Evolutionary conservation across 2,797 vertebrate species (phyloP), one percentile per base, ranked within the genome.

Genomic region (Enteromius mattozi): DNA sequence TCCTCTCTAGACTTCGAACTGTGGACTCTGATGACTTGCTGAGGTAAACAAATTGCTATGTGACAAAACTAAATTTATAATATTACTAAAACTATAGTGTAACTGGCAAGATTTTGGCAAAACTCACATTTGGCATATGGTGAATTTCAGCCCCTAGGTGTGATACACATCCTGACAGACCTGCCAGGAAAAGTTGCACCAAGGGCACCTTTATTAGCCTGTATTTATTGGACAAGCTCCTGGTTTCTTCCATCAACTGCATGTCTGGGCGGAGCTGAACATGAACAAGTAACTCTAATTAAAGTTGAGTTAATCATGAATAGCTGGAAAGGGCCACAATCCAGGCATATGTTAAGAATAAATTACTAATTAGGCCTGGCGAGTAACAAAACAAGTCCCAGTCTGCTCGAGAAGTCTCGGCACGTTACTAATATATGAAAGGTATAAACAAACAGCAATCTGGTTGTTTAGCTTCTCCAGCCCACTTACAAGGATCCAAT

Each of bases 371-470:
- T 96, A 95, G 93, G 92, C 90, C 91, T 88, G 86, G 93, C 92
- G 89, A 93, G 91, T 93, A 86, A 92, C 88, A 92, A 95, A 92
- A 94, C 93, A 92, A 93, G 92, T 93, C 94, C 94, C 94, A 93
- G 94, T 93, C 94, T 95, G 94, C 93, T 95, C 94, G 91, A 93
- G 93, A 92, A 96, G 93, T 96, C 95, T 92, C 92, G 90, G 94
- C 95, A 96, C 94, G 95, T 96, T 94, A 95, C 94, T 94, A 94
- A 95, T 95, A 95, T 95, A 95, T 95, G 94, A 96, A 96, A 96
- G 95, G 94, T 95, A 96, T 95, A 96, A 95, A 96, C 95, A 96
- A 96, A 96, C 95, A 96, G 94, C 95, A 95, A 95, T 96, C 95
- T 96, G 95, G 94, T 96, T 95, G 94, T 96, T 96, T 95, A 95